Percentiles rank a stretch among this genome's conserved stretches.
phyloP scores from a whole-genome alignment of 92 coral and sea anemone species.

The Phenganax stokvisi region DNA sequence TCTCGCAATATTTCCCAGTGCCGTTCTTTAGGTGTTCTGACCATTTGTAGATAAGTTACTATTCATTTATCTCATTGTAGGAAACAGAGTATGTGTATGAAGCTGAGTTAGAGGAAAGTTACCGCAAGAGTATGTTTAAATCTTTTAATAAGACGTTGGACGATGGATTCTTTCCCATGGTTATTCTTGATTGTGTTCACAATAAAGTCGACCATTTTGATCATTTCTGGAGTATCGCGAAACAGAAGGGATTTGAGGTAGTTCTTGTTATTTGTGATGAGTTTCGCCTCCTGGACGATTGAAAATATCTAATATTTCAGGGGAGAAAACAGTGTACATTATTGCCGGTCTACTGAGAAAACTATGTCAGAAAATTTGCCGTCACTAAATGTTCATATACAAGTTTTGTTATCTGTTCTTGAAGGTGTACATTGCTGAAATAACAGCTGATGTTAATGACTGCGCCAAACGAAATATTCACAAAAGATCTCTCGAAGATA shows the following conservation, averaged over 20 bases:
- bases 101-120: constrained; percentile 84
- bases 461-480: constrained; percentile 94
- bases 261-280: not conserved
- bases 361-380: not conserved
- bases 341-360: too few species aligned
- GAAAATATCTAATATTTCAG: too few species aligned
- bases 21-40: too few species aligned
- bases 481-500: constrained; percentile 78
- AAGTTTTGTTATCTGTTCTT: not conserved
- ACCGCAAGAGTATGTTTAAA: constrained; percentile 81
- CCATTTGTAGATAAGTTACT: too few species aligned
- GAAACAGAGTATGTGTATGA: constrained; percentile 92
- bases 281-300: not conserved
- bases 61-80: constrained; percentile 32
- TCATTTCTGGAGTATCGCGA: constrained; percentile 95
- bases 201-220: constrained; percentile 87
- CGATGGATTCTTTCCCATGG: constrained; percentile 90
- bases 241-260: constrained; percentile 98
- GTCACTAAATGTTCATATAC: not conserved
- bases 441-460: constrained; percentile 85
- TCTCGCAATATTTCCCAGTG: too few species aligned
- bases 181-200: constrained; percentile 85
- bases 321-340: too few species aligned
- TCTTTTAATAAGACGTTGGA: constrained; percentile 81
- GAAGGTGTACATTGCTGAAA: constrained; percentile 89